Evolutionary conservation across 2,888 invertebrate species (phyloP).

Genomic region (Eristalinus sepulchralis): DNA sequence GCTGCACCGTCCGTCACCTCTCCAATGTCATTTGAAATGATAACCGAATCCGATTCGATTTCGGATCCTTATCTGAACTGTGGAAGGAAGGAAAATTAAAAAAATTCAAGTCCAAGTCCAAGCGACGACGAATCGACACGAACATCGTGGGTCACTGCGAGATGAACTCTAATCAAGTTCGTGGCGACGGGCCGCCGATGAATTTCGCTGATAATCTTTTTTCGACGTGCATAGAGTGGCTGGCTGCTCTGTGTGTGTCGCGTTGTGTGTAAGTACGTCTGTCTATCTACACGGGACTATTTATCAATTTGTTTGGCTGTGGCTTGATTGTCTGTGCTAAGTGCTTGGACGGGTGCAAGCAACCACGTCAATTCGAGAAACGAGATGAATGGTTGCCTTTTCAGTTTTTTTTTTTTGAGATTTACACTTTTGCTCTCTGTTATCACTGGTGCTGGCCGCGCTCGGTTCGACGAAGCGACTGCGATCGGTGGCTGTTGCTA

Average conservation of each 20-base stretch:
- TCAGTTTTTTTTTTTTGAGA: not conserved
- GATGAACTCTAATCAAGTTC: not conserved
- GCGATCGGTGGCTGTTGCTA: not conserved
- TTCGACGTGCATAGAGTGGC: not conserved
- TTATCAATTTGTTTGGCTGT: not conserved
- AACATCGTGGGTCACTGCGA: not conserved
- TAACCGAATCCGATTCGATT: not conserved
- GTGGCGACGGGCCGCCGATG: not conserved
- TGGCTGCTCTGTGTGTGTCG: not conserved
- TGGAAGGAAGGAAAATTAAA: not conserved
- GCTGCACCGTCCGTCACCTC: not conserved
- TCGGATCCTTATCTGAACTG: no score
- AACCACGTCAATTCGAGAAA: not conserved
- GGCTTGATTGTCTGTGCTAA: not conserved
- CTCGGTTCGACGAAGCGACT: not conserved
- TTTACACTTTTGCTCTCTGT: constrained; percentile 16
- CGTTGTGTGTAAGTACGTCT: not conserved
- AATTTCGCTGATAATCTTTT: not conserved
- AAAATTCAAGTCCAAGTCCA: constrained; percentile 19
- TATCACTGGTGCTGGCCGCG: no score
- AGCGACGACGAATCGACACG: not conserved
- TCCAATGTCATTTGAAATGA: constrained; percentile 32
- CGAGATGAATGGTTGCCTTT: not conserved
- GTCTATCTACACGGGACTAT: not conserved
- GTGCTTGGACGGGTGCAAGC: not conserved